Evolutionary conservation across 2,888 invertebrate genomes (phyloP), one percentile per base, ranked within the genome.

Genomic region (Bombyx huttoni): DNA sequence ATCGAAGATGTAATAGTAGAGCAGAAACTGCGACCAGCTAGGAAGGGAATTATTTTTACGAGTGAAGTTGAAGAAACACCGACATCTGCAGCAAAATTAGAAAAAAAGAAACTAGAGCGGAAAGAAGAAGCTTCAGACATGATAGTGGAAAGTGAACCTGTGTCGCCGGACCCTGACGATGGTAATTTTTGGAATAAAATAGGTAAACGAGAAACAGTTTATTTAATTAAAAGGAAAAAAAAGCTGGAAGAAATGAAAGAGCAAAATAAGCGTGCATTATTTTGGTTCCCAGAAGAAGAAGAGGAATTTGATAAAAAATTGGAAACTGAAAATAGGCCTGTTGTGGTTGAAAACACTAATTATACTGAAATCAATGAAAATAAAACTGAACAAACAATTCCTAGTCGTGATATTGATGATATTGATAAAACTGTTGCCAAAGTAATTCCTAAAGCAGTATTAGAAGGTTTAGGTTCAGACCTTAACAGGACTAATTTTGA

Each of bases 181-280:
- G 85, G 83, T 10, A 91, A 92, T 67, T 92, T 92, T 78, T 92
- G 92, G 92, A 89, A 89, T 34, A 89, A 88, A 76, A 91, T 92
- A 56, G 92, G 91, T 6, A 89, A 90, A 59, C 78, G 92, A 55
- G 92, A 92, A 75, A 91, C 92, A n/a, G 76, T 92, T 47, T 91
- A 91, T 64, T 87, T 91, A 67, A 76, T 78, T 51, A 89, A 90
- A 63, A 86, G 91, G 55, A 91, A 89, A 65, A 83, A 90, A 71
- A 72, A 80, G 48, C 61, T 90, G 48, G 73, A 80, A 34, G 89
- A 90, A 56, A 69, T 68, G 12, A 81, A 73, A 61, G 79, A 85
- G 62, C 74, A 80, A 57, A 64, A 70, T 45, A 75, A 77, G 62
- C 73, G 77, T 50, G 75, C 77, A 10, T 55, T 81, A 49, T 79